Percentiles rank a stretch among this genome's conserved stretches.
Conservation (phyloP, 64 coral and sea anemone species). For the Cladopsammia gracilis region DNA sequence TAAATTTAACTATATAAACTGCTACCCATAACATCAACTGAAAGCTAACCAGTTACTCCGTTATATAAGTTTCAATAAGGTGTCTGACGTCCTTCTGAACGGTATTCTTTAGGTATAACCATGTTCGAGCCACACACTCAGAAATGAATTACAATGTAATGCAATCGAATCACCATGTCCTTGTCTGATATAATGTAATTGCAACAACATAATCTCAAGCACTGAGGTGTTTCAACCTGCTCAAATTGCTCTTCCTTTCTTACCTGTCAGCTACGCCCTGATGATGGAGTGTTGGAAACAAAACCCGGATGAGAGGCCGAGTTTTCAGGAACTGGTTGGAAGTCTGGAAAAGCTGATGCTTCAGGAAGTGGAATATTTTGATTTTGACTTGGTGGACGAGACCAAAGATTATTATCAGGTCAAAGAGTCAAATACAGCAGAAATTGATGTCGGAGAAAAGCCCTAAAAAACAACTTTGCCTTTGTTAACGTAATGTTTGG, state of each 20-base stretch:
- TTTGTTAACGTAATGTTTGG: too few species aligned
- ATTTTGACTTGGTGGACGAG: not conserved
- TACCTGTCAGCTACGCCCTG: not conserved
- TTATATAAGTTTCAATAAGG: too few species aligned
- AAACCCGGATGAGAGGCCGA: not conserved
- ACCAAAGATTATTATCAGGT: constrained; percentile 9
- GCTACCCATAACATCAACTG: too few species aligned
- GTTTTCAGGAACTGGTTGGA: not conserved
- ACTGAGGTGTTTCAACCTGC: not conserved
- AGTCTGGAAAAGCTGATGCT: not conserved
- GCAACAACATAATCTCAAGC: too few species aligned
- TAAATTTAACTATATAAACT: too few species aligned
- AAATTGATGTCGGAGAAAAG: not conserved
- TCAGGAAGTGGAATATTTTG: constrained; percentile 17
- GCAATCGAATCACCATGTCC: not conserved
- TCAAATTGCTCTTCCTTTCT: not conserved
- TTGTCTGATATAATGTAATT: not conserved
- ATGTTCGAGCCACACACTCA: too few species aligned
- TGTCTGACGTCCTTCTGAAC: too few species aligned
- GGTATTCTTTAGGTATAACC: too few species aligned
- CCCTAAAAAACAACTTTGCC: too few species aligned
- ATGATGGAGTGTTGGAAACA: constrained; percentile 6
- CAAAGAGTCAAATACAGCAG: not conserved
- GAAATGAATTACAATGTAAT: too few species aligned
- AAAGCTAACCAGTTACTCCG: too few species aligned